Base-by-base conservation (phyloP, 1,140 invertebrate genomes). In the Cydia fagiglandana region DNA sequence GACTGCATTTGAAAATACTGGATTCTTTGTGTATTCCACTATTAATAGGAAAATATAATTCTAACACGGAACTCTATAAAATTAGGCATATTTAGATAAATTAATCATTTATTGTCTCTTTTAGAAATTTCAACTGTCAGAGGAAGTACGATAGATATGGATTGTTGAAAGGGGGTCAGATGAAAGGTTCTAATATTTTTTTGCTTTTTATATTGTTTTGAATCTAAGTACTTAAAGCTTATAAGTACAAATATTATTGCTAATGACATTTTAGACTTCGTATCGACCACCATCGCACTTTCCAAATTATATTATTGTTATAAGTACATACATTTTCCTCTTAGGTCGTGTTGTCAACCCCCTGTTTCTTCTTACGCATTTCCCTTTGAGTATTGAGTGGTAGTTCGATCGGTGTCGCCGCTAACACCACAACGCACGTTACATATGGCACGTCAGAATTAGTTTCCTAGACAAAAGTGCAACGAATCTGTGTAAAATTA, bases 371-470 rank as follows among this genome's bases (percentile, higher is more conserved):
- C 20, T 61, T 61, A 61, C 24, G n/a, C 53, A 47, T 38, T n/a
- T 64, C 50, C 12, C 1, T 30, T 77, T 82, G 81, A 82, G 81
- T 82, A 82, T 80, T 79, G 73, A 76, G 70, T 56, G 73, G 73
- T 76, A 75, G 74, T 47, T 30, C 70, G 24, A 75, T 74, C 73
- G 70, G 53, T 75, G 45, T 56, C 68, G 47, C 24, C 78, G 34
- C 73, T 81, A 85, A 80, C 81, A 85, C 84, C 82, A 76, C 79
- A 75, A 80, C 75, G 66, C 76, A 50, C n/a, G 15, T 56, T 24
- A 75, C 74, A 77, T 85, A 86, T 86, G 84, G 84, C 84, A 86
- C 84, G 75, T 83, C 81, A 77, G 79, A 84, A 84, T 79, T 80
- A 78, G 76, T 76, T 24, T 13, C 68, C 47, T 77, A 75, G 70